These are phyloP conservation scores for Podarcis siculus DNA, from an alignment of 2,797 vertebrate genomes.

Conservation along the genomic window DNA sequence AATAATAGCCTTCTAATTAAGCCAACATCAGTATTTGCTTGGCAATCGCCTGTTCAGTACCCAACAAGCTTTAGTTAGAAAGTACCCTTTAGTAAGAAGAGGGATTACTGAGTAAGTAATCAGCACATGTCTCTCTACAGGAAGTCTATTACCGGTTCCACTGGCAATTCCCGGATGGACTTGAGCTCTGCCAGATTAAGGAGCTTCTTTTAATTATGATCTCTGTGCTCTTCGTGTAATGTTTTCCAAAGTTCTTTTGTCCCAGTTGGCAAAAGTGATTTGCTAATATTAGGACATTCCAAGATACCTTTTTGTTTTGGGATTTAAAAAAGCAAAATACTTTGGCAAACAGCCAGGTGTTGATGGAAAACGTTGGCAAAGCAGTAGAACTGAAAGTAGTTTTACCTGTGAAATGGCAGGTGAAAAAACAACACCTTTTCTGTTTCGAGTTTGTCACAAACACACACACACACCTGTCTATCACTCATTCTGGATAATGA, in stretches of 20 bases:
- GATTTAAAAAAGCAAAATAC: background rate
- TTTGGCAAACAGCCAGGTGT: background rate
- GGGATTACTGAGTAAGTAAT: background rate
- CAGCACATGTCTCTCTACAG: background rate
- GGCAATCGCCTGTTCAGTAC: background rate
- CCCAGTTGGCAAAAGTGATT: background rate
- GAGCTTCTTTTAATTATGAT: background rate
- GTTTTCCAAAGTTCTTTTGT: conserved; percentile 17
- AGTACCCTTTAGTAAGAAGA: background rate
- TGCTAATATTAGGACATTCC: background rate
- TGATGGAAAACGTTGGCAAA: background rate
- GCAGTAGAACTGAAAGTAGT: background rate
- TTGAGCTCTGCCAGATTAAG: conserved; percentile 3
- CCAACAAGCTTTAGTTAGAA: background rate
- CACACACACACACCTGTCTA: background rate
- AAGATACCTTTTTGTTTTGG: background rate
- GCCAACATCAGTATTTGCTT: background rate
- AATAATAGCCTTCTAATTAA: conserved; percentile 12
- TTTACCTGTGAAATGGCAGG: background rate
- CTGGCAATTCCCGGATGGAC: background rate
- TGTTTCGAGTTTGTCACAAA: background rate
- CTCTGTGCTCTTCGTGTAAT: background rate
- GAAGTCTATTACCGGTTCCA: background rate
- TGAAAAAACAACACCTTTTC: background rate
- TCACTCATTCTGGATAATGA: background rate